phyloP scores from a whole-genome alignment of 2,888 invertebrate species.

The Desoria tigrina region DNA sequence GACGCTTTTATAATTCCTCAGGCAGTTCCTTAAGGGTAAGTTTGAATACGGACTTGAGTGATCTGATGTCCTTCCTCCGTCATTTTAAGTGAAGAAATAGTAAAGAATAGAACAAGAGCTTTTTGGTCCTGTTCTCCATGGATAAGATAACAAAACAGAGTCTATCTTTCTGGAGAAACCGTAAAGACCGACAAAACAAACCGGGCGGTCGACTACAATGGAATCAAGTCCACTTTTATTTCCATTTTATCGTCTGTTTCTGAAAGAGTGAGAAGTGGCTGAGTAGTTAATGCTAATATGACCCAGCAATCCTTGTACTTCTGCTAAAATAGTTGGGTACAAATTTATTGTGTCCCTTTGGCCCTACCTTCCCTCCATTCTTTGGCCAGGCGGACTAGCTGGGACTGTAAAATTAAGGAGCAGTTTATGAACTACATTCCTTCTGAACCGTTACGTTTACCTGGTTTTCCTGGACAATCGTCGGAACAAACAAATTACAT shows the following conservation, averaged over 20 bases:
- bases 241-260: constrained; percentile 16
- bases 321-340: constrained; percentile 5
- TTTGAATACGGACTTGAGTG: background rate
- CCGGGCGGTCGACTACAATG: constrained; percentile 7
- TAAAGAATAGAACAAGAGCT: constrained; percentile 10
- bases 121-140: constrained; percentile 1
- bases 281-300: constrained; percentile 11
- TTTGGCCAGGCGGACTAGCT: too few species aligned
- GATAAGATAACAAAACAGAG: constrained; percentile 4
- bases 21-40: background rate
- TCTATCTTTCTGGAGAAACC: background rate
- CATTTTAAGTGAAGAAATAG: constrained; percentile 9
- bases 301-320: constrained; percentile 4
- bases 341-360: constrained; percentile 16
- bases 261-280: constrained; percentile 14
- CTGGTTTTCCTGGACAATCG: too few species aligned
- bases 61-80: background rate
- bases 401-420: background rate
- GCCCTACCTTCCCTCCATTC: constrained; percentile 9
- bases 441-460: too few species aligned
- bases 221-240: constrained; percentile 11
- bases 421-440: too few species aligned
- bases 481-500: too few species aligned
- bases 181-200: constrained; percentile 12
- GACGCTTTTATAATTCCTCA: background rate